Base-by-base conservation (phyloP, 2,888 invertebrate species). In the Dasysyrphus tricinctus region DNA sequence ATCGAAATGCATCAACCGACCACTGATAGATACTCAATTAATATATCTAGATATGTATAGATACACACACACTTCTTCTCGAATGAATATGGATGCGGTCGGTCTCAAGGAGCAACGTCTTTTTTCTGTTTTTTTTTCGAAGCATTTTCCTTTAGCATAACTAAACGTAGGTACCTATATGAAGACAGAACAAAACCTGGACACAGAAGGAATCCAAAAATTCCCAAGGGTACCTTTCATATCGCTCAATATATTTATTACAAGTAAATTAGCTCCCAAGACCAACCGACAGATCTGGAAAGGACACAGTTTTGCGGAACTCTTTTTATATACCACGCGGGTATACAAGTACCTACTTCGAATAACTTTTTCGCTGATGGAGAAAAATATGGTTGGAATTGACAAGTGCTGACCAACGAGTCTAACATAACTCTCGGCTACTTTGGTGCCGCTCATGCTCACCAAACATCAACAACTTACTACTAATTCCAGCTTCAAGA, bases 161-260 rank as follows among this genome's bases (percentile, higher is more conserved):
- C 81, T 73, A 57, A 56, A 49, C 54, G 67, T 74, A 32, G 32
- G 32, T 5, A 32, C 5, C 5, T 32, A 54, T 47, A 78, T 49
- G 34, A 29, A 51, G 37, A 51, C 49, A 42, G 37, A 63, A 47
- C 70, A 76, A 59, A 72, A 72, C 70, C 73, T 65, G 80, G 37
- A 57, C 69, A 69, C 70, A 83, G 51, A 75, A 75, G 72, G 76
- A 80, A 80, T 80, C 73, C 67, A n/a, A 49, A 82, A 79, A 79
- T 61, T 75, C 75, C 72, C 70, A 72, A 82, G 77, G 75, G 79
- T 81, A 88, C 88, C 88, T 88, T 77, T 88, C 88, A 88, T 88
- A 85, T 88, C 85, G 80, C 80, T 88, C 88, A 88, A 88, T 85
- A 88, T 88, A 88, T 88, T 88, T 88, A 88, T 88, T 88, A 88